Conservation (phyloP, 2,797 vertebrate genomes). For the Chiloscyllium punctatum region DNA sequence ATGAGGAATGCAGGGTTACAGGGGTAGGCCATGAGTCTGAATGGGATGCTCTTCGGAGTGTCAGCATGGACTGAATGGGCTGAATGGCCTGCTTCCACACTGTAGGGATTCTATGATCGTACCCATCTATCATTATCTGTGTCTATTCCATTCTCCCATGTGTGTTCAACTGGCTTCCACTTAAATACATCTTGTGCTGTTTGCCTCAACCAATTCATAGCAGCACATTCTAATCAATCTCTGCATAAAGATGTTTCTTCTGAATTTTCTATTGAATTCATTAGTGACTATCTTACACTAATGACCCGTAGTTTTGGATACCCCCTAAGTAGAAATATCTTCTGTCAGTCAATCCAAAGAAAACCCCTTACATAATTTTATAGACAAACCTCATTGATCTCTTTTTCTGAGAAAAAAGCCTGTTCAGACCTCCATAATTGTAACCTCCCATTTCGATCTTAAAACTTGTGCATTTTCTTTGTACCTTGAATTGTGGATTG, state of each 20-base stretch:
- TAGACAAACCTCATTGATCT: neutral
- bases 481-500: neutral
- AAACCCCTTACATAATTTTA: neutral
- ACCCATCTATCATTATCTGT: neutral
- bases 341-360: neutral
- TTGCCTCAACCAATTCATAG: neutral
- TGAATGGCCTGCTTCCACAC: too few species aligned
- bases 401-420: neutral
- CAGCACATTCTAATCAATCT: neutral
- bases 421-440: neutral
- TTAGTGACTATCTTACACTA: neutral
- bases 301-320: neutral
- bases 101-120: too few species aligned
- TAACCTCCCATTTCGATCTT: neutral
- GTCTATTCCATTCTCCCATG: neutral
- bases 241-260: neutral
- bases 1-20: too few species aligned
- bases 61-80: too few species aligned
- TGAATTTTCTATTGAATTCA: neutral
- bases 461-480: neutral
- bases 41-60: too few species aligned
- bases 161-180: neutral
- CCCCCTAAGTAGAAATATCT: neutral
- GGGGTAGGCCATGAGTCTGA: too few species aligned
- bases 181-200: neutral